phyloP scores from a whole-genome alignment of 2,113 vertebrate genomes.

The Lichenostomus cassidix region DNA sequence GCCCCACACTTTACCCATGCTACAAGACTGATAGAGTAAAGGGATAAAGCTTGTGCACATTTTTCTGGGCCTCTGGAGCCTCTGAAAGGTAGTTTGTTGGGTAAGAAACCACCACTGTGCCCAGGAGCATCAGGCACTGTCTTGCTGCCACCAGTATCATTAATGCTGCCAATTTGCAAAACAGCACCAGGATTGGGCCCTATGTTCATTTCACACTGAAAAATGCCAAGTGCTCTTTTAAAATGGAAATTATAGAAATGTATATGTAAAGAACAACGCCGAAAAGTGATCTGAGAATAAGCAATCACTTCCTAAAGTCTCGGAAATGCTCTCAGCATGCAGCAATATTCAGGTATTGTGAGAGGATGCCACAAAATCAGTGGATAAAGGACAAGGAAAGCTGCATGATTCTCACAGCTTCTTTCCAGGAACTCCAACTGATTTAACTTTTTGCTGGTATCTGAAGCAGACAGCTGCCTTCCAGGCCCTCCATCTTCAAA shows the following conservation, averaged over 20 bases:
- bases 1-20: neutral
- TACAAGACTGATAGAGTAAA: neutral
- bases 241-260: neutral
- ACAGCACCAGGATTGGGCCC: neutral
- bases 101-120: neutral
- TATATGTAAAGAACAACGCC: neutral
- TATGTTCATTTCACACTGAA: rapidly evolving
- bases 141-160: neutral
- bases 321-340: rapidly evolving
- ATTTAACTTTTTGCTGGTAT: neutral
- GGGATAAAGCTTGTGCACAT: neutral
- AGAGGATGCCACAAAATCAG: neutral
- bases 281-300: neutral
- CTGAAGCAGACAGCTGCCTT: neutral
- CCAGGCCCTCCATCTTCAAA: neutral
- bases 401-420: rapidly evolving
- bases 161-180: neutral
- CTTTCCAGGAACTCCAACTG: neutral
- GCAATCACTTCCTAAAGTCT: neutral
- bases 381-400: neutral
- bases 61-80: neutral
- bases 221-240: neutral
- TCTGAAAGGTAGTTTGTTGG: neutral
- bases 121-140: neutral
- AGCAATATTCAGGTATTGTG: neutral